Evolutionary conservation across 2,797 vertebrate species (phyloP).

Genomic region (Girardinus metallicus): DNA sequence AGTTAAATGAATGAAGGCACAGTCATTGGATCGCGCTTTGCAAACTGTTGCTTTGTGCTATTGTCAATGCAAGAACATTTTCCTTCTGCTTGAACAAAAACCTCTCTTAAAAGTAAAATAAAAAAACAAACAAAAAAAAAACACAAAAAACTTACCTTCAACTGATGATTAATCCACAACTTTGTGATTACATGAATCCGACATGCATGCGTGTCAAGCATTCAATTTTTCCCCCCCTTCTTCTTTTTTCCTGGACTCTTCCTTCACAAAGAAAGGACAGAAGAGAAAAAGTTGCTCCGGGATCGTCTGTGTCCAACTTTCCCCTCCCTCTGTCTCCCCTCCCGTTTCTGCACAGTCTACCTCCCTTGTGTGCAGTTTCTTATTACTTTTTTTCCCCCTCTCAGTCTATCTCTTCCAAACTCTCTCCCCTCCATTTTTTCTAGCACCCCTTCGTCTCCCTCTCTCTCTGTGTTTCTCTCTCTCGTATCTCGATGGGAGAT

Average conservation of each 20-base stretch:
- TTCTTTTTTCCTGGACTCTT: constrained; percentile 43
- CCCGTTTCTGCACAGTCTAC: constrained; percentile 26
- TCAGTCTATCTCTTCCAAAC: constrained; percentile 12
- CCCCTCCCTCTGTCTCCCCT: constrained; percentile 54
- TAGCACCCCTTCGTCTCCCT: background rate
- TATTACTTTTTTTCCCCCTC: constrained; percentile 32
- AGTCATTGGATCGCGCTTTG: background rate
- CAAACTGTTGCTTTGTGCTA: background rate
- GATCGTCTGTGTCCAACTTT: constrained; percentile 72
- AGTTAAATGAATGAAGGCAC: background rate
- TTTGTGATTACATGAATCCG: constrained; percentile 73
- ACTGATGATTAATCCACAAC: constrained; percentile 61
- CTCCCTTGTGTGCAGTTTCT: constrained; percentile 34
- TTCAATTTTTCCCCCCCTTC: constrained; percentile 13
- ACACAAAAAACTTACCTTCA: constrained; percentile 72
- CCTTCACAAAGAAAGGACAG: constrained; percentile 59
- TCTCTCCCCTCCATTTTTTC: constrained; percentile 5
- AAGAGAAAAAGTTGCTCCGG: constrained; percentile 65
- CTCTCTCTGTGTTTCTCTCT: background rate
- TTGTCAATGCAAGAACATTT: background rate
- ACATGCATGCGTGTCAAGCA: background rate
- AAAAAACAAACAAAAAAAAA: background rate
- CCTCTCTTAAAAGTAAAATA: background rate
- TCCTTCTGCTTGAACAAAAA: background rate
- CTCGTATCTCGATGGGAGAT: constrained; percentile 46